Evolutionary conservation across 2,888 invertebrate species (phyloP), one percentile per base, ranked within the genome.

Genomic region (Diachrysia chrysitis): DNA sequence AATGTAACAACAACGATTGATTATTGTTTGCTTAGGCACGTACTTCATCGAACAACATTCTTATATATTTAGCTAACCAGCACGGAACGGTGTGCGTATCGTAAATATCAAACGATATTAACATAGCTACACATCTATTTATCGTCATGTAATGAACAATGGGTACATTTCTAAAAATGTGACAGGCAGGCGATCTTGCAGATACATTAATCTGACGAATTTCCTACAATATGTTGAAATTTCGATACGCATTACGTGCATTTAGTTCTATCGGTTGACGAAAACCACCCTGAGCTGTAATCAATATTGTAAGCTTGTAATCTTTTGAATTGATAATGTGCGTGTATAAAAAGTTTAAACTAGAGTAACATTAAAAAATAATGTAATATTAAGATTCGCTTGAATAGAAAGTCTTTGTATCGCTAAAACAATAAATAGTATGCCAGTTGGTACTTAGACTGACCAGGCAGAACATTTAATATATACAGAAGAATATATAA

Each of bases 1-100:
- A 95, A 95, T 95, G 95, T 95, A 95, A 95, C 95, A 92, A 94
- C 89, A 91, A 92, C 90, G 92, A 91, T 89, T 85, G 82, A 84
- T 91, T 89, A 91, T 91, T 89, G 89, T 90, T 92, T 89, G 89
- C 89, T 93, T 94, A 95, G 95, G 94, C 95, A 94, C 94, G 89
- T 92, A 90, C 85, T 89, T 89, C 87, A 90, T 89, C 86, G 85
- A 91, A 90, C 88, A 90, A 91, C 89, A 88, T 84, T 85, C 87
- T 89, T 88, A 86, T 85, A 85, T 78, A 85, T 85, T 84, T 83
- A 84, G 82, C 82, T 81, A 83, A 83, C 83, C 79, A 79, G 82
- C 82, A 81, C 81, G 70, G 74, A 77, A 79, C 60, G 78, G 51
- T 57, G 65, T 55, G 58, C 66, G 80, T 60, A 68, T 72, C 77